Evolutionary conservation across 2,888 invertebrate species (phyloP).

Genomic region (Ceratothoa steindachneri): DNA sequence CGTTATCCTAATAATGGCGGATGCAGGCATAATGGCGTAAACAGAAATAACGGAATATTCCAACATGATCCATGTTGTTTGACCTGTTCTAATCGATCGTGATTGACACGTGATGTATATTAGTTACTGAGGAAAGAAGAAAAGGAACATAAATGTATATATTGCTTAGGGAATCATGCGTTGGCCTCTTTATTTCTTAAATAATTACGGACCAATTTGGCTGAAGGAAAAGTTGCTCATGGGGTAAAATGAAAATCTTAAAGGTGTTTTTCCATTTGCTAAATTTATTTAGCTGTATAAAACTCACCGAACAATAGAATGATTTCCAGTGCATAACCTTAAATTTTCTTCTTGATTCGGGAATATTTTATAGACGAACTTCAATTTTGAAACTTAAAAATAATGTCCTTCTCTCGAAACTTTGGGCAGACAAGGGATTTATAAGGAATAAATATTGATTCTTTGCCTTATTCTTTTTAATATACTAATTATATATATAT

Average conservation of each 20-base stretch:
- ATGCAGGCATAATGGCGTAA: neutral
- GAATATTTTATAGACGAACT: neutral
- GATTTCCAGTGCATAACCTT: neutral
- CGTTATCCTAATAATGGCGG: neutral
- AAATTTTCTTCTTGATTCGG: slow-evolving; percentile 3
- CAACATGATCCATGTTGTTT: slow-evolving; percentile 13
- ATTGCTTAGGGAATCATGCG: too few relatives aligned
- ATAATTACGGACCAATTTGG: too few relatives aligned
- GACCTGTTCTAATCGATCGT: too few relatives aligned
- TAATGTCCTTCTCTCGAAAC: neutral
- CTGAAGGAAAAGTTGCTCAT: too few relatives aligned
- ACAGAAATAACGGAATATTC: slow-evolving; percentile 9
- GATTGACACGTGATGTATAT: too few relatives aligned
- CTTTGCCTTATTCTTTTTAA: too few relatives aligned
- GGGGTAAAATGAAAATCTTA: too few relatives aligned
- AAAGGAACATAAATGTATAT: too few relatives aligned
- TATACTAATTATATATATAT: slow-evolving; percentile 9
- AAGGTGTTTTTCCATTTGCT: too few relatives aligned
- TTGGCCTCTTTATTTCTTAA: too few relatives aligned
- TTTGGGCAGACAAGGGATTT: slow-evolving; percentile 8
- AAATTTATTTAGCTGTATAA: too few relatives aligned
- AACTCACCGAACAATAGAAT: too few relatives aligned
- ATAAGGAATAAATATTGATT: slow-evolving; percentile 2
- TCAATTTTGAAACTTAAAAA: neutral
- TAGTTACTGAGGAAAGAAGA: neutral